Percentiles rank a stretch among this genome's conserved stretches.
These are phyloP conservation scores for Enteromius fasciolatus DNA, from an alignment of 2,797 vertebrate species.

Conservation along the genomic window DNA sequence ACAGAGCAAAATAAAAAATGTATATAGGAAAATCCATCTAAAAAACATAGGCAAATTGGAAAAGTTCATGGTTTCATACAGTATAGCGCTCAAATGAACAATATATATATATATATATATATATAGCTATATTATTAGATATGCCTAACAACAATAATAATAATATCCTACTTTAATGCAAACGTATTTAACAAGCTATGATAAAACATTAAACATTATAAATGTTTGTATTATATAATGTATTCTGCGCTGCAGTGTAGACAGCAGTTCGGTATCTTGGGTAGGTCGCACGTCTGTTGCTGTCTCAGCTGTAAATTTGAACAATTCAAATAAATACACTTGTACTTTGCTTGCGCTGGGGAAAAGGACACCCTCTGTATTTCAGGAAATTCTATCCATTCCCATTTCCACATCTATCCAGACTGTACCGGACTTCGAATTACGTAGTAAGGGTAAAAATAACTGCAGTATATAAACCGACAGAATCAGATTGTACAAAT, in stretches of 20 bases:
- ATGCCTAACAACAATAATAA: background rate
- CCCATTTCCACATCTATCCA: slow-evolving; percentile 88
- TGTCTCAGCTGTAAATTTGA: background rate
- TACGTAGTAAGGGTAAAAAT: slow-evolving; percentile 90
- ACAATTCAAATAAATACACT: background rate
- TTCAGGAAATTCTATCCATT: slow-evolving; percentile 84
- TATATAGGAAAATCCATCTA: background rate
- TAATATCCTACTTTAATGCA: background rate
- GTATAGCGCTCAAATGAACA: background rate
- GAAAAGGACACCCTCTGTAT: slow-evolving; percentile 61
- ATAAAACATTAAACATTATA: background rate
- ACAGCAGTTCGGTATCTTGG: background rate
- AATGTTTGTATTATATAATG: background rate
- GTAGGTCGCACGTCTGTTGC: background rate
- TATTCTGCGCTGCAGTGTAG: background rate
- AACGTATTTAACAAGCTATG: background rate
- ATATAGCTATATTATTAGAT: too few species aligned
- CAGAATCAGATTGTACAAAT: background rate
- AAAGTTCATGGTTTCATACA: background rate
- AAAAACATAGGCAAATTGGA: background rate
- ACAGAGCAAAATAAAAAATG: slow-evolving; percentile 32
- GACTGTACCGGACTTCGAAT: slow-evolving; percentile 82
- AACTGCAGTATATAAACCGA: slow-evolving; percentile 67
- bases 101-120: too few species aligned
- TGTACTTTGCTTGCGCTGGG: slow-evolving; percentile 24